Base-by-base conservation (phyloP, 1,140 invertebrate genomes). In the Charaxes varanes region DNA sequence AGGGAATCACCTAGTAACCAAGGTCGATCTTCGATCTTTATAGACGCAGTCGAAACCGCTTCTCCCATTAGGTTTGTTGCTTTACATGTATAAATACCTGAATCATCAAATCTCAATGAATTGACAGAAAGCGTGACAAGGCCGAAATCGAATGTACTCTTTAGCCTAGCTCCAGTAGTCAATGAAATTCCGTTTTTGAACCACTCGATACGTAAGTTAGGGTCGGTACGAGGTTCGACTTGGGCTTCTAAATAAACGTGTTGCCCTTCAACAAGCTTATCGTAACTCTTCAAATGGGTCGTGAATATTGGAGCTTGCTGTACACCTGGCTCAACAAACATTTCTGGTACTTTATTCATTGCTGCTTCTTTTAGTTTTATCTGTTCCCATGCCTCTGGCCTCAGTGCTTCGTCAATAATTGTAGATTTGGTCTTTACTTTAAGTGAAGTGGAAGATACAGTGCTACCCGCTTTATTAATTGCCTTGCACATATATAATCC, bases 141-240 rank as follows among this genome's bases (percentile, higher is more conserved):
- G 14, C 96, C 96, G 76, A 98, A 98, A 71, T 97, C 95, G 56
- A 96, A 96, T 3, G 94, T 95, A 56, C 94, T 95, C 54, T 93
- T 90, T 27, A 97, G 85, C 50, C 95, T 87, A 6, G 94, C 89
- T 59, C 94, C 94, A 33, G 92, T 94, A 37, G 92, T 92, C 7
- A 96, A 77, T 6, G 92, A 88, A n/a, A 94, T 80, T 14, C 95
- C 94, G 73, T 98, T 97, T 65, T 96, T 96, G 72, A 94, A 97
- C 96, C 96, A 96, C 74, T 96, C 94, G 17, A 95, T 91, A 33
- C 89, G 87, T 2, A 97, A 87, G 62, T 97, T 94, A 0, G 97
- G 97, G 88, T 99, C 98, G 21, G 94, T 93, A 61, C 96, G 89
- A n/a, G 98, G 98, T 67, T 97, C 95, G 2, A 98, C 93, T 79